Conservation (phyloP, 1,140 invertebrate genomes). For the Melanaphis sacchari region DNA sequence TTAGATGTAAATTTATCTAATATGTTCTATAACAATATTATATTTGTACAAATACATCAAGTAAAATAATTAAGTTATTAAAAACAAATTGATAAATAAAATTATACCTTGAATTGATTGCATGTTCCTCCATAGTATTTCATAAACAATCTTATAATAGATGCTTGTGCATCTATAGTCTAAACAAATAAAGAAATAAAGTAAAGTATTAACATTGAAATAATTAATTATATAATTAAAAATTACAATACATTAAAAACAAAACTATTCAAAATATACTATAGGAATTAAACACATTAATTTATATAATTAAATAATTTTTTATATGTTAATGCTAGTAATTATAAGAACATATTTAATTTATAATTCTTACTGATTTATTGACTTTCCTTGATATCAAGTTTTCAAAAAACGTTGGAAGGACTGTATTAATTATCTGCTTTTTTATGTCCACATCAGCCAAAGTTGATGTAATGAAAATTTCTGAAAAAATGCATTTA, state of each 20-base stretch:
- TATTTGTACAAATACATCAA: neutral
- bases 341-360: neutral
- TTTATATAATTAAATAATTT: neutral
- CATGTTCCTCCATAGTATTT: conserved; percentile 49
- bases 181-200: neutral
- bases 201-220: neutral
- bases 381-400: conserved; percentile 20
- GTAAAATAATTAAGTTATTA: neutral
- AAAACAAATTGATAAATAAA: neutral
- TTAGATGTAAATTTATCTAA: conserved; percentile 48
- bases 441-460: conserved; percentile 47
- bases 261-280: neutral
- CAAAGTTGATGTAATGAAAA: conserved; percentile 50
- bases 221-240: neutral
- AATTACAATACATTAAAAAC: neutral
- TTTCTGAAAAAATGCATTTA: conserved; percentile 14
- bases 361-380: conserved; percentile 22
- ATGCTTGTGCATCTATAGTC: conserved; percentile 39
- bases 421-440: conserved; percentile 16
- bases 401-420: conserved; percentile 52
- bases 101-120: conserved; percentile 36
- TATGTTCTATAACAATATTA: neutral
- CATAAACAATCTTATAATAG: conserved; percentile 45
- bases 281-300: neutral
- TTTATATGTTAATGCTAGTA: neutral